These are phyloP conservation scores for Mesembrinibis cayennensis DNA, from an alignment of 2,113 vertebrate species.

Conservation along the genomic window DNA sequence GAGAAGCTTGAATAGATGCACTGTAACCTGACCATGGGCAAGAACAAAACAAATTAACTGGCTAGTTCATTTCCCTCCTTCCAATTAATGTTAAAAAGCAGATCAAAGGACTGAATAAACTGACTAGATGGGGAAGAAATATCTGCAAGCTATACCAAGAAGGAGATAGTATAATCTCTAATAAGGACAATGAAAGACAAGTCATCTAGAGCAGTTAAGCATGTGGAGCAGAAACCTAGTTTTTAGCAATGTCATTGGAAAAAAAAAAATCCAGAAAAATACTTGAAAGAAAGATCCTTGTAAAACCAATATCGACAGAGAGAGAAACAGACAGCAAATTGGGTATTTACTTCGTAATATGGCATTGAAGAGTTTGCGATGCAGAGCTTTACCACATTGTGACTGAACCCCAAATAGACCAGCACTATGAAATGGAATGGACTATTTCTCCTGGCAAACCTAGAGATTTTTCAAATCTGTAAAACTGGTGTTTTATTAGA, in stretches of 20 bases:
- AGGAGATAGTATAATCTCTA: background rate
- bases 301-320: background rate
- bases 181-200: background rate
- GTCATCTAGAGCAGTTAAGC: background rate
- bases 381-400: background rate
- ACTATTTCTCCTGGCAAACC: background rate
- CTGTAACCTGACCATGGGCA: background rate
- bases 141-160: background rate
- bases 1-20: background rate
- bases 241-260: background rate
- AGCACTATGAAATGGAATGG: rapidly evolving
- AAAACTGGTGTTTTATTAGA: background rate
- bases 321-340: background rate
- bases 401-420: background rate
- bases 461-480: background rate
- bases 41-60: background rate
- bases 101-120: background rate
- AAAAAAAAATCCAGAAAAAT: background rate
- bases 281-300: background rate
- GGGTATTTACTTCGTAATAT: background rate
- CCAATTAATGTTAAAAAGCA: background rate
- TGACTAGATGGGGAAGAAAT: background rate
- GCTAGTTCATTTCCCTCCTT: background rate
- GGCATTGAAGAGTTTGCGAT: background rate
- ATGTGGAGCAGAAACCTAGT: background rate